phyloP scores from a whole-genome alignment of 1,140 invertebrate genomes.

The Bradysia coprophila region DNA sequence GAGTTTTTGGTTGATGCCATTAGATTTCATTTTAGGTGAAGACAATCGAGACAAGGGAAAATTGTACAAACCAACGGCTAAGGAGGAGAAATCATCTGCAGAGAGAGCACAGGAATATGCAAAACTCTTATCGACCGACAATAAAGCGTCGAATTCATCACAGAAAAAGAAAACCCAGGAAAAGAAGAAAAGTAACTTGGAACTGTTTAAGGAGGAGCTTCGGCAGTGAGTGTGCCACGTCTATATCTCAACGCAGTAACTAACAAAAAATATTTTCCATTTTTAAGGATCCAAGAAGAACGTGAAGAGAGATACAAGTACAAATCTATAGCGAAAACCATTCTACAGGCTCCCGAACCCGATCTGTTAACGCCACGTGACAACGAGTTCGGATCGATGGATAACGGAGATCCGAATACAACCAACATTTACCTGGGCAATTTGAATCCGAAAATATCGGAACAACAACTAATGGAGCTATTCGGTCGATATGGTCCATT shows the following conservation, averaged over 20 bases:
- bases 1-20: too few relatives aligned
- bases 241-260: too few relatives aligned
- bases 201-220: slow-evolving; percentile 90
- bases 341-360: slow-evolving; percentile 7
- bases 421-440: slow-evolving; percentile 97
- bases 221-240: slow-evolving; percentile 64
- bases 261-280: not conserved
- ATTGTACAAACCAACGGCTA: slow-evolving; percentile 81
- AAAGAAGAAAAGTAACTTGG: slow-evolving; percentile 93
- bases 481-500: slow-evolving; percentile 95
- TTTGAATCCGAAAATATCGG: slow-evolving; percentile 93
- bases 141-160: slow-evolving; percentile 21
- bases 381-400: slow-evolving; percentile 53
- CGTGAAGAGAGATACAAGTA: slow-evolving; percentile 89
- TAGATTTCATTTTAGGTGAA: slow-evolving; percentile 37
- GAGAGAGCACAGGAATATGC: slow-evolving; percentile 50
- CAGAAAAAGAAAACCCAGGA: slow-evolving; percentile 62
- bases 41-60: slow-evolving; percentile 79
- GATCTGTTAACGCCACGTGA: slow-evolving; percentile 7
- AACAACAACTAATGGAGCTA: slow-evolving; percentile 93
- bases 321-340: slow-evolving; percentile 32
- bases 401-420: slow-evolving; percentile 89
- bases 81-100: slow-evolving; percentile 36
- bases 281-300: slow-evolving; percentile 80
- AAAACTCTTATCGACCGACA: slow-evolving; percentile 37